phyloP scores from a whole-genome alignment of 1,140 invertebrate species.

The Adelges cooleyi region DNA sequence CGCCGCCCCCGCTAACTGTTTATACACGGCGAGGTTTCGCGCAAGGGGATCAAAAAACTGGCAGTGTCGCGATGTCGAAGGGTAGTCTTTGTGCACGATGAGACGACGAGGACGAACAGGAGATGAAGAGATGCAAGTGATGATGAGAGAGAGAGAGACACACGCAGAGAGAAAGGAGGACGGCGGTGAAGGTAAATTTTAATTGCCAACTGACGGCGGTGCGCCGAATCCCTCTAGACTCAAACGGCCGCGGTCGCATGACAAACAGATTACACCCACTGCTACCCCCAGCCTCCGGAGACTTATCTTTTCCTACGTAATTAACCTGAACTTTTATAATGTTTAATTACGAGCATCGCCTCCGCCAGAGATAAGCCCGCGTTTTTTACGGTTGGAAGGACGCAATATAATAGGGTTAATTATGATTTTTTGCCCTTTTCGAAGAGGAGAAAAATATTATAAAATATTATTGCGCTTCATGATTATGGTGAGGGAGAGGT shows the following conservation, averaged over 20 bases:
- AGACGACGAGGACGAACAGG: not conserved
- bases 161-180: not conserved
- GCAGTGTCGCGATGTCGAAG: not conserved
- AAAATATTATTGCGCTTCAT: too few relatives aligned
- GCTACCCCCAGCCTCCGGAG: not conserved
- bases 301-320: slow-evolving; percentile 26
- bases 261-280: slow-evolving; percentile 17
- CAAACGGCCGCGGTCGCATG: not conserved
- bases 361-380: slow-evolving; percentile 9
- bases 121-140: not conserved
- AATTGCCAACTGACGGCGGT: not conserved
- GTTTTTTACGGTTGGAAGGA: slow-evolving; percentile 27
- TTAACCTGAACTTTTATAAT: slow-evolving; percentile 29
- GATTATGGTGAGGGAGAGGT: too few relatives aligned
- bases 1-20: slow-evolving; percentile 2
- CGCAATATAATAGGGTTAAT: slow-evolving; percentile 29
- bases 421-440: slow-evolving; percentile 26
- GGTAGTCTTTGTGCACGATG: not conserved
- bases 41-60: not conserved
- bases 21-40: too few relatives aligned
- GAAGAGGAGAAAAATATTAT: not conserved
- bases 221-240: too few relatives aligned
- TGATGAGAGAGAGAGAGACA: not conserved
- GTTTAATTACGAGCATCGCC: slow-evolving; percentile 24
- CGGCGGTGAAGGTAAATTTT: not conserved